A percentile compares a stretch with the other conserved stretches of the same genome.
Conservation (phyloP, 2,797 vertebrate genomes). For the Galago senegalensis region DNA sequence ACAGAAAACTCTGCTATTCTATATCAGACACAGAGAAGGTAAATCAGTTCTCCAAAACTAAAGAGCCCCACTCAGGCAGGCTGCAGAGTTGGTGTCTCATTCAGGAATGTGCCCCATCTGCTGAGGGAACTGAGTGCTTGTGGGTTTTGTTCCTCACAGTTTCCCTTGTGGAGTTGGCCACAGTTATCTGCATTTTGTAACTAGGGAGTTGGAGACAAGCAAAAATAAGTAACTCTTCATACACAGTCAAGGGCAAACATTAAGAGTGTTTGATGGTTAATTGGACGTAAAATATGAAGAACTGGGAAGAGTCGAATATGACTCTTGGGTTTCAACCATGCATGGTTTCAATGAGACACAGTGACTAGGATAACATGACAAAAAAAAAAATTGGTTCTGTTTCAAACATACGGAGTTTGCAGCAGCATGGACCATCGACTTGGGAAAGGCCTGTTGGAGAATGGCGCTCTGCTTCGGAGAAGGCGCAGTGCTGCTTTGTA, state of each 20-base stretch:
- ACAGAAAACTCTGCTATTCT: neutral
- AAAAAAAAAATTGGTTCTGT: neutral
- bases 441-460: neutral
- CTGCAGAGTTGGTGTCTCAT: neutral
- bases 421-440: neutral
- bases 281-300: neutral
- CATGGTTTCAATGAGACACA: conserved; percentile 17
- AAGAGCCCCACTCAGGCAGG: neutral
- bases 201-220: neutral
- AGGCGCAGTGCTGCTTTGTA: neutral
- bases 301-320: neutral
- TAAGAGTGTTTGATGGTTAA: conserved; percentile 37
- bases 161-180: conserved; percentile 43
- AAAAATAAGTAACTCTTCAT: conserved; percentile 59
- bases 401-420: conserved; percentile 36
- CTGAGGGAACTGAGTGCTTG: neutral
- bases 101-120: neutral
- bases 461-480: neutral
- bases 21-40: neutral
- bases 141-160: neutral
- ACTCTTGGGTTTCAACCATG: neutral
- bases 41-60: neutral
- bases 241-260: neutral
- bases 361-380: neutral
- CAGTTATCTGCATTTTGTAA: conserved; percentile 37